A percentile compares a stretch with the other conserved stretches of the same genome.
Conservation (phyloP, 2,797 vertebrate species). For the Psittacula echo region DNA sequence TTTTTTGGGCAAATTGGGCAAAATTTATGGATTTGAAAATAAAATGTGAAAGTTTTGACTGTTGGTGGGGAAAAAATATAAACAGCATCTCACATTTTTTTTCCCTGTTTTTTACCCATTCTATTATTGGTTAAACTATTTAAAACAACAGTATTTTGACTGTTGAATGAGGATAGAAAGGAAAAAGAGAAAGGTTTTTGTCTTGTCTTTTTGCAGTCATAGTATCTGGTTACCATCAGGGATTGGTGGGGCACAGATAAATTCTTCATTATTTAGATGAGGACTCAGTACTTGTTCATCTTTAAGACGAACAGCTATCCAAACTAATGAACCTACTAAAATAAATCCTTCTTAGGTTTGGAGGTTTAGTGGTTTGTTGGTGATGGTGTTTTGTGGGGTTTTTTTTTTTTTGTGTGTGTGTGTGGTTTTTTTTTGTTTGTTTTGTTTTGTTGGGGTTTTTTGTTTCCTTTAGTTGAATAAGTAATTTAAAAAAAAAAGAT, state of each 20-base stretch:
- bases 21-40: background rate
- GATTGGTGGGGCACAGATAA: background rate
- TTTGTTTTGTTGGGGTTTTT: background rate
- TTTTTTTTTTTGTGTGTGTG: background rate
- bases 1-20: background rate
- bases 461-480: background rate
- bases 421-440: no score
- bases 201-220: background rate
- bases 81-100: background rate
- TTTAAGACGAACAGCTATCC: background rate
- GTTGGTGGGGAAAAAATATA: background rate
- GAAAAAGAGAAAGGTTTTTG: background rate
- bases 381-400: background rate
- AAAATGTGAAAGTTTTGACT: background rate
- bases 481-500: background rate
- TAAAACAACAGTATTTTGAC: background rate
- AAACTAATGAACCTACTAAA: background rate
- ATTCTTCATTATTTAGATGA: background rate
- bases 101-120: background rate
- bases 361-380: background rate
- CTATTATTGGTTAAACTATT: background rate
- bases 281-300: background rate
- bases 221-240: background rate
- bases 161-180: background rate
- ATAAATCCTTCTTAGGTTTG: background rate